Percentiles rank a stretch among this genome's conserved stretches.
These are phyloP conservation scores for Cydia amplana DNA, from an alignment of 1,140 invertebrate genomes.

Conservation along the genomic window DNA sequence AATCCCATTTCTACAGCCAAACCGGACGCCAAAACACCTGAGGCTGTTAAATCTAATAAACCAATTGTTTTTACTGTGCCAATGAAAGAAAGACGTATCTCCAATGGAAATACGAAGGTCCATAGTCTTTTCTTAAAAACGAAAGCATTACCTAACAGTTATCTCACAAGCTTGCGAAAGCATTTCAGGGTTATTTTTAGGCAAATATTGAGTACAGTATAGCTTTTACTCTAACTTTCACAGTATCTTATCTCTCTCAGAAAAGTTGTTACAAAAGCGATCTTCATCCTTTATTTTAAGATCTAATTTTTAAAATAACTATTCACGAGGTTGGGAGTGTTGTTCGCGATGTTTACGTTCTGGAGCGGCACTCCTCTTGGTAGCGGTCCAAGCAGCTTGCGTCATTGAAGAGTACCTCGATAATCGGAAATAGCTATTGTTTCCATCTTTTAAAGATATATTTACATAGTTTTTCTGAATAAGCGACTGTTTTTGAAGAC, in stretches of 20 bases:
- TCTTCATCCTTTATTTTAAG: background rate
- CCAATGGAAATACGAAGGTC: background rate
- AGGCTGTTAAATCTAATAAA: background rate
- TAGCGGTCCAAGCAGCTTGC: constrained; percentile 27
- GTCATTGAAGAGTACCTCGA: constrained; percentile 24
- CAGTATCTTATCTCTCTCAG: background rate
- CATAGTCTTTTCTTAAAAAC: background rate
- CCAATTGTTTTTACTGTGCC: background rate
- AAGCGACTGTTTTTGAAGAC: background rate
- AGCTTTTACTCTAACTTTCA: background rate
- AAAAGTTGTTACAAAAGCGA: background rate
- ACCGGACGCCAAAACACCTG: background rate
- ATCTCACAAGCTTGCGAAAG: constrained; percentile 21
- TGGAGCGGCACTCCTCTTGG: constrained; percentile 26
- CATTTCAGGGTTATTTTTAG: constrained; percentile 18
- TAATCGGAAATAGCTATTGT: constrained; percentile 25
- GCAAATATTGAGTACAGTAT: constrained; percentile 25
- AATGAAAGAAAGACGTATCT: background rate
- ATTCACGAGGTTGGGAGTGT: background rate
- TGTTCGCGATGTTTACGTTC: background rate
- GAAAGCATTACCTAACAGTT: constrained; percentile 5
- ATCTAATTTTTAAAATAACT: background rate
- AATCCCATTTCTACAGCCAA: background rate
- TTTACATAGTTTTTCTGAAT: background rate
- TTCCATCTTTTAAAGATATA: constrained; percentile 13